Conservation (phyloP, 2,888 invertebrate genomes). For the Fragum sueziense region DNA sequence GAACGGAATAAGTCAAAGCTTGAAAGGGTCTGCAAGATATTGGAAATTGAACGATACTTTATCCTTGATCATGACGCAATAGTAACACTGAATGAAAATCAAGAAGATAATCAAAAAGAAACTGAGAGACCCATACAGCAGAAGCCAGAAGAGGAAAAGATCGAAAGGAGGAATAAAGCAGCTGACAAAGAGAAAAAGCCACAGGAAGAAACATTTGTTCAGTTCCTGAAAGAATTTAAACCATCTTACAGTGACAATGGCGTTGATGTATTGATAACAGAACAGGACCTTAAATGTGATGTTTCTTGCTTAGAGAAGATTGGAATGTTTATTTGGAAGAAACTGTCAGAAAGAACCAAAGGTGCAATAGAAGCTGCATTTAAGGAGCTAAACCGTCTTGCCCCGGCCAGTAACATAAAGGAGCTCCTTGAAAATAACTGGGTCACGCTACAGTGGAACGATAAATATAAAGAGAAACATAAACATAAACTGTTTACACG, state of each 20-base stretch:
- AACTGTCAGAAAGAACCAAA: not conserved
- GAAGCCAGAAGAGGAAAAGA: not conserved
- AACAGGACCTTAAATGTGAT: not conserved
- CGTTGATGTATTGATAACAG: not conserved
- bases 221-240: not conserved
- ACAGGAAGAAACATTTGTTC: not conserved
- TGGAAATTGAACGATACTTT: conserved; percentile 5
- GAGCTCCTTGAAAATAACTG: not conserved
- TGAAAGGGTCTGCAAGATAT: not conserved
- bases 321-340: conserved; percentile 8
- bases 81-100: not conserved
- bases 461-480: not conserved
- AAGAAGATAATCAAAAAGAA: not conserved
- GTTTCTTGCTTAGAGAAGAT: not conserved
- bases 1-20: conserved; percentile 2
- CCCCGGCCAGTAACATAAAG: not conserved
- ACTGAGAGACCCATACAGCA: not conserved
- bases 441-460: not conserved
- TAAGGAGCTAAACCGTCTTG: not conserved
- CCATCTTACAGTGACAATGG: not conserved
- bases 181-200: too few species aligned
- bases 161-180: not conserved
- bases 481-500: not conserved
- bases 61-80: conserved; percentile 7
- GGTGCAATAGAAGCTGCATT: conserved; percentile 5